A percentile compares a stretch with the other conserved stretches of the same genome.
These are phyloP conservation scores for Egretta garzetta DNA, from an alignment of 2,113 vertebrate species.

Conservation along the genomic window DNA sequence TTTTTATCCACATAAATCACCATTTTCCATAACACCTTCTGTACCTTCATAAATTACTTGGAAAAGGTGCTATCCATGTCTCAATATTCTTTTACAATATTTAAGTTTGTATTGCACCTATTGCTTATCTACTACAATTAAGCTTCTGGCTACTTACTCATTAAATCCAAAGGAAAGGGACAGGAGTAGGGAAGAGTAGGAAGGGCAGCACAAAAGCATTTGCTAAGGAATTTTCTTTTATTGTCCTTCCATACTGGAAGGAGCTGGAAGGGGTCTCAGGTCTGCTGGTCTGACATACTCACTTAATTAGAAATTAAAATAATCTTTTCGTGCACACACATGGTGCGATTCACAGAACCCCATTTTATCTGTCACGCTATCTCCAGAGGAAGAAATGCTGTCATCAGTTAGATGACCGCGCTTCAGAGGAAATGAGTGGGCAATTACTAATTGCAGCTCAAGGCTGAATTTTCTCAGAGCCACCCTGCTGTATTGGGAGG, in stretches of 20 bases:
- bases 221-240: background rate
- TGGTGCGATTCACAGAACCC: background rate
- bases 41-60: background rate
- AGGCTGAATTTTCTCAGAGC: background rate
- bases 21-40: background rate
- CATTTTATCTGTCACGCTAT: background rate
- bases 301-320: background rate
- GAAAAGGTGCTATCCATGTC: background rate
- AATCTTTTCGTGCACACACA: background rate
- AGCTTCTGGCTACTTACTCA: background rate
- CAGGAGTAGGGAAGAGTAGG: background rate
- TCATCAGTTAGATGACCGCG: background rate
- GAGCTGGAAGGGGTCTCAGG: background rate
- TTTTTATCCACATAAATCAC: background rate
- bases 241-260: background rate
- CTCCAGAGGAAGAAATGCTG: background rate
- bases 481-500: background rate
- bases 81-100: background rate
- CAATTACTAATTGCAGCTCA: background rate
- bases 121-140: background rate
- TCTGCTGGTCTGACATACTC: background rate
- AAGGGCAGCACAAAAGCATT: background rate
- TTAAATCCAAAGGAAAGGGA: background rate
- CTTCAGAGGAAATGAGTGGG: background rate
- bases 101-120: background rate